A percentile compares a stretch with the other conserved stretches of the same genome.
Evolutionary conservation across 2,797 vertebrate genomes (phyloP).

Genomic region (Platyrinchus mystaceus): DNA sequence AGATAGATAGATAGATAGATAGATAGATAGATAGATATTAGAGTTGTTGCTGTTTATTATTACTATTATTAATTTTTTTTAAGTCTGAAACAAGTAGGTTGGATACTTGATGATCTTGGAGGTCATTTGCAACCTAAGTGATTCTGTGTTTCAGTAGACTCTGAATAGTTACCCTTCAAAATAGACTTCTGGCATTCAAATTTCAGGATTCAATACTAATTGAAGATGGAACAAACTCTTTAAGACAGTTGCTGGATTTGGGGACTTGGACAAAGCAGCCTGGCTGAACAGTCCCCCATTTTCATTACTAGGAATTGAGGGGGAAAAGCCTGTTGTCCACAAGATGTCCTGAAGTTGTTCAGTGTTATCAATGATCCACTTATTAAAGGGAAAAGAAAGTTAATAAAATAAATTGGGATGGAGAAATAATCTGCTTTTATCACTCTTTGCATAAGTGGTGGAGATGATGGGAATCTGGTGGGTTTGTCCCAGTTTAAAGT

Average conservation of each 20-base stretch:
- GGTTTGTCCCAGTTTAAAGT: neutral
- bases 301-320: neutral
- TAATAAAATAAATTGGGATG: neutral
- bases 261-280: neutral
- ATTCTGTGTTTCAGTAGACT: neutral
- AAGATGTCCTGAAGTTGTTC: neutral
- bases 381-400: neutral
- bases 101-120: neutral
- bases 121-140: neutral
- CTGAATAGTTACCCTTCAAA: neutral
- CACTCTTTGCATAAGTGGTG: neutral
- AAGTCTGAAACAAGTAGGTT: neutral
- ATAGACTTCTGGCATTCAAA: neutral
- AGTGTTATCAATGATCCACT: neutral
- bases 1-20: too few species aligned
- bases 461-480: neutral
- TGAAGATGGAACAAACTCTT: neutral
- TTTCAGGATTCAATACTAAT: neutral
- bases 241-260: neutral
- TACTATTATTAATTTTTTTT: neutral
- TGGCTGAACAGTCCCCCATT: neutral
- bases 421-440: neutral
- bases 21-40: too few species aligned
- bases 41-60: too few species aligned
- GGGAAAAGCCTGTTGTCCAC: neutral